phyloP scores from a whole-genome alignment of 2,888 invertebrate species.

The Caenorhabditis uteleia region DNA sequence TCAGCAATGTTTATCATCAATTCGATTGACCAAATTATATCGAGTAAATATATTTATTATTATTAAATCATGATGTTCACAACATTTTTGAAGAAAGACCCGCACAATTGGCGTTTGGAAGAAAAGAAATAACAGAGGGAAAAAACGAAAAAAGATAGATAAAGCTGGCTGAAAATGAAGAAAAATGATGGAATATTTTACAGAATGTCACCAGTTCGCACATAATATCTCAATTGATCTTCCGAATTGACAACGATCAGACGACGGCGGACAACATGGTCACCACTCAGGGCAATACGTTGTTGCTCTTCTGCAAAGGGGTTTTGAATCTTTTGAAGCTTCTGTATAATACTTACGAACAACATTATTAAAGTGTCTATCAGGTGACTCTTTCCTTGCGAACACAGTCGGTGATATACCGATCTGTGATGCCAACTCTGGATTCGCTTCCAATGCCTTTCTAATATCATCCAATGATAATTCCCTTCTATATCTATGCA shows the following conservation, averaged over 20 bases:
- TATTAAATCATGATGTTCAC: too few species aligned
- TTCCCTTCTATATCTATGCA: conserved; percentile 37
- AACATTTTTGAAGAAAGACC: conserved; percentile 19
- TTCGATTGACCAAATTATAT: too few species aligned
- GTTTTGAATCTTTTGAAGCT: too few species aligned
- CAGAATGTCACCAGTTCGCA: conserved; percentile 45
- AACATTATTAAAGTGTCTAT: conserved; percentile 22
- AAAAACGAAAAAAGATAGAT: not conserved
- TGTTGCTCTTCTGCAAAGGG: conserved; percentile 61
- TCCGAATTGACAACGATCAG: conserved; percentile 69
- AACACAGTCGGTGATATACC: conserved; percentile 46
- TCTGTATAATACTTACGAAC: conserved; percentile 15
- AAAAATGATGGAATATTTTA: too few species aligned
- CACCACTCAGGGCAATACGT: conserved; percentile 64
- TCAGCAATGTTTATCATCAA: too few species aligned
- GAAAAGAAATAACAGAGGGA: conserved; percentile 4
- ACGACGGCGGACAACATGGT: conserved; percentile 64
- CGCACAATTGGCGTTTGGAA: conserved; percentile 40
- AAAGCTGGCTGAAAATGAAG: not conserved
- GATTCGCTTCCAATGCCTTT: conserved; percentile 61
- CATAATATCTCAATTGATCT: conserved; percentile 62
- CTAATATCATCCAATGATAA: conserved; percentile 48
- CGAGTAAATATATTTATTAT: too few species aligned
- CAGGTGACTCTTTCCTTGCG: conserved; percentile 19
- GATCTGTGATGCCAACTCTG: conserved; percentile 59